These are phyloP conservation scores for Eueides isabella DNA, from an alignment of 1,140 invertebrate genomes.

Conservation along the genomic window DNA sequence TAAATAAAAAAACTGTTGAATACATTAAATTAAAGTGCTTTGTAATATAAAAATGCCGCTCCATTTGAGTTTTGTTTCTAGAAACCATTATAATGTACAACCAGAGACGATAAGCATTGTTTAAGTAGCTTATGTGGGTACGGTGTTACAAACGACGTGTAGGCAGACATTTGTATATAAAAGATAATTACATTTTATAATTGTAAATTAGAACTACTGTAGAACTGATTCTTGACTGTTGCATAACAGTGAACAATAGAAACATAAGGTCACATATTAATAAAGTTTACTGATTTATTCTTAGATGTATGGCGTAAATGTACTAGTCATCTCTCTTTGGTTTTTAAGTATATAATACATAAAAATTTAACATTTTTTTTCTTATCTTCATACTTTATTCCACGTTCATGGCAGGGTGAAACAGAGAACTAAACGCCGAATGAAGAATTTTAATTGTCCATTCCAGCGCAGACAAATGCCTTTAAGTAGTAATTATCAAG, in stretches of 20 bases:
- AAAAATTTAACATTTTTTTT: background rate
- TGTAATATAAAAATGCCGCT: background rate
- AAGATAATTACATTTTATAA: slow-evolving; percentile 10
- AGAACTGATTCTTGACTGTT: slow-evolving; percentile 5
- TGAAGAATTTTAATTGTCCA: too few species aligned
- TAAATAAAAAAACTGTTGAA: too few species aligned
- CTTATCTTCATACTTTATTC: too few species aligned
- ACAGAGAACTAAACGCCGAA: too few species aligned
- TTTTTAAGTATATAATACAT: background rate
- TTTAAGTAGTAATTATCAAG: too few species aligned
- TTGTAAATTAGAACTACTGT: background rate
- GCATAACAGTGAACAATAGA: slow-evolving; percentile 3
- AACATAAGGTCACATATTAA: slow-evolving; percentile 9
- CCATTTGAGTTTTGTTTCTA: slow-evolving; percentile 13
- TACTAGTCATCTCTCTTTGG: background rate
- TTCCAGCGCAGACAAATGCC: too few species aligned
- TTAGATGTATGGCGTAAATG: slow-evolving; percentile 7
- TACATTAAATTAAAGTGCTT: background rate
- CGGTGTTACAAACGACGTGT: slow-evolving; percentile 21
- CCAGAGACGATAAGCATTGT: slow-evolving; percentile 25
- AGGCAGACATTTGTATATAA: slow-evolving; percentile 29
- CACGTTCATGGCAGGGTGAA: too few species aligned
- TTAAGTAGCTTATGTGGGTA: slow-evolving; percentile 27
- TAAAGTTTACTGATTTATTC: slow-evolving; percentile 8
- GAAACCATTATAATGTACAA: slow-evolving; percentile 16